Base-by-base conservation (phyloP, 2,888 invertebrate species). In the Trissonchulus sp. region DNA sequence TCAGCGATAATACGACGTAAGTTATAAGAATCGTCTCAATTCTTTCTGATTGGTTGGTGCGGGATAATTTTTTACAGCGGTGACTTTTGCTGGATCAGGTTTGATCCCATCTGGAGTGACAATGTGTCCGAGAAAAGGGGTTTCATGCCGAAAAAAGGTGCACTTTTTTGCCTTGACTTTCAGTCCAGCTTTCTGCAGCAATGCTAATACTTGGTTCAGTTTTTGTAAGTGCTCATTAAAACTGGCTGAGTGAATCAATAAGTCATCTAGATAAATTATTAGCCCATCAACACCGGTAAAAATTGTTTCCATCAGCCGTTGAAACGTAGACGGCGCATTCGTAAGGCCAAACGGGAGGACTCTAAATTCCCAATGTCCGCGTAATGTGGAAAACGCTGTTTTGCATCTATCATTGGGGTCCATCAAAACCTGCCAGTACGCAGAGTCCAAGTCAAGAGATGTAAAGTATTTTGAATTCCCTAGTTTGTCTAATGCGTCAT, bases 291-390 rank as follows among this genome's bases (percentile, higher is more conserved):
- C n/a, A 23, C 33, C 71, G 8, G 23, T 8, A 15, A 73, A n/a
- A 30, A 73, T 30, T 23, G 8, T 8, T 69, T 73, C 63, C 23
- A 73, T 73, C 8, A 77, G 72, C 18, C 77, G 48, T 74, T 79
- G 76, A 48, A 79, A 79, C 8, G 76, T 77, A 0, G 78, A 74
- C 30, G 77, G 76, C 34, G 76, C 76, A 34, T 76, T 78, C 1
- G 76, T 75, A 0, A 79, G 2, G 74, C 60, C 60, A n/a, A 60
- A 60, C 60, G 60, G 60, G n/a, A 60, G 60, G 18, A 60, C 60
- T 18, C n/a, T 76, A 72, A 75, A 79, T 38, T 80, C 75, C 31
- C 63, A 79, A 30, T 77, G 76, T 1, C 79, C 77, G 15, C 23
- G 8, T n/a, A 75, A 69, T 8, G 79, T 73, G 1, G 62, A 48